Percentiles rank a stretch among this genome's conserved stretches.
Conservation (phyloP, 2,888 invertebrate genomes). For the Cantharis lateralis region DNA sequence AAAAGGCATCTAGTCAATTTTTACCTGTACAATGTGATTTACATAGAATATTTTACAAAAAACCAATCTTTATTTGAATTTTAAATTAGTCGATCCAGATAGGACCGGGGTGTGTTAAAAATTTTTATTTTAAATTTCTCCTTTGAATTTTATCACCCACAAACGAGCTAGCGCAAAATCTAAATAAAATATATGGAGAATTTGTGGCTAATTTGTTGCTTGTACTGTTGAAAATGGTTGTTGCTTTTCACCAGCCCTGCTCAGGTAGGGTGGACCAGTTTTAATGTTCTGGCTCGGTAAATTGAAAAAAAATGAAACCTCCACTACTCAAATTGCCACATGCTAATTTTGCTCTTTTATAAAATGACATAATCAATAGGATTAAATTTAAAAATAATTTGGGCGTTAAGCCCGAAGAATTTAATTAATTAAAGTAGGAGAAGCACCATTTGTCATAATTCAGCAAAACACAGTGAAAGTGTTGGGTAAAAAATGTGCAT, state of each 20-base stretch:
- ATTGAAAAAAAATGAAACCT: no score
- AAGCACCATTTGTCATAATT: not conserved
- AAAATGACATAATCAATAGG: no score
- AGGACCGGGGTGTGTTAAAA: constrained; percentile 17
- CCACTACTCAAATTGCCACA: no score
- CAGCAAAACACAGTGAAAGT: not conserved
- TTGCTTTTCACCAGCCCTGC: no score
- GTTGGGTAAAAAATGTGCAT: not conserved
- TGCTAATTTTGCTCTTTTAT: no score
- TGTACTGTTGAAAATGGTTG: no score
- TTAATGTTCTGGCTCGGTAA: no score
- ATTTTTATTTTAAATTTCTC: constrained; percentile 18
- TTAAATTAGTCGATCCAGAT: constrained; percentile 33
- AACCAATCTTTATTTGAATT: constrained; percentile 31
- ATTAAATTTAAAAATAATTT: not conserved
- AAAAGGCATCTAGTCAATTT: not conserved
- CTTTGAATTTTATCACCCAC: constrained; percentile 30
- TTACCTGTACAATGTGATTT: constrained; percentile 25
- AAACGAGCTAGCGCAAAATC: no score
- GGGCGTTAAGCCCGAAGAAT: not conserved
- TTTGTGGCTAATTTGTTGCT: no score
- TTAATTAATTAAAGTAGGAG: not conserved
- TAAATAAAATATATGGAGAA: no score
- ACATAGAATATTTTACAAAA: constrained; percentile 25
- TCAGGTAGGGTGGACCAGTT: no score